phyloP scores from a whole-genome alignment of 30 jellyfish, hydroid and myxozoan genomes.

The Turritopsis rubra region DNA sequence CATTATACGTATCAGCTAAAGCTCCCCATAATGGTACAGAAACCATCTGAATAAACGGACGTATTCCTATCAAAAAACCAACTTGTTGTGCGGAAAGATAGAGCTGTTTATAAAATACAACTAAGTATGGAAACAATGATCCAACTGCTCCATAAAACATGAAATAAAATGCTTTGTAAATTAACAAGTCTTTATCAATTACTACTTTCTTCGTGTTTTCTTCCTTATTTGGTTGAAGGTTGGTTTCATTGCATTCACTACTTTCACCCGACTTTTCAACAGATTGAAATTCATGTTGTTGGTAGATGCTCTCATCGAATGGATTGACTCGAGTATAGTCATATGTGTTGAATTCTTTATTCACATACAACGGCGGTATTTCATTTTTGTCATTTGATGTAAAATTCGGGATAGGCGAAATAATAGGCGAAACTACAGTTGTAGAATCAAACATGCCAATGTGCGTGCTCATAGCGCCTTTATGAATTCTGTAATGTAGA shows the following conservation, averaged over 20 bases:
- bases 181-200: constrained; percentile 39
- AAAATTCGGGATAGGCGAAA: not conserved
- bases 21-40: constrained; percentile 98
- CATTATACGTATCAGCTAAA: constrained; percentile 90
- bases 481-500: not conserved
- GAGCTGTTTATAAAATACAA: constrained; percentile 88
- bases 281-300: not conserved
- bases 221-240: not conserved
- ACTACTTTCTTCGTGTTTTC: not conserved
- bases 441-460: not conserved
- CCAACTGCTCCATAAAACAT: constrained; percentile 96
- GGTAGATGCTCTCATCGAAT: not conserved
- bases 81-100: constrained; percentile 96
- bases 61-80: constrained; percentile 84
- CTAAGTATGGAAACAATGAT: constrained; percentile 86
- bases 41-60: constrained; percentile 97
- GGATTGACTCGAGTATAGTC: not conserved
- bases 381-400: not conserved
- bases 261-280: not conserved
- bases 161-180: constrained; percentile 70
- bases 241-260: not conserved
- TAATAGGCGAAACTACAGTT: not conserved
- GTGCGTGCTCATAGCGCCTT: not conserved
- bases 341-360: not conserved
- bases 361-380: not conserved